These are phyloP conservation scores for Rattus rattus DNA, from an alignment of 2,113 vertebrate genomes.

Conservation along the genomic window DNA sequence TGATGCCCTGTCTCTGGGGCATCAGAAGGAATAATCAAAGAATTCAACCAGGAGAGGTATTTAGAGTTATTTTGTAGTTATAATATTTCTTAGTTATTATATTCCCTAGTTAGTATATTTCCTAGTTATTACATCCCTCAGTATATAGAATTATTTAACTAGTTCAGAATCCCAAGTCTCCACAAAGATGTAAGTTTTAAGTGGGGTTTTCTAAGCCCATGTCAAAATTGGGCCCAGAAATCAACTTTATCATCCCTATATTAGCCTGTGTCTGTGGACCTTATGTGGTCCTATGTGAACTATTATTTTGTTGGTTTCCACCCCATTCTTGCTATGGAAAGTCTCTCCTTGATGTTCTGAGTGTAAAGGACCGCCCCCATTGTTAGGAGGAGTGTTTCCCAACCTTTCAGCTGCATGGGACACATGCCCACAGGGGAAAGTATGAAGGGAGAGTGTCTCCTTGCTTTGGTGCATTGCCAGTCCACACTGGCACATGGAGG, in stretches of 20 bases:
- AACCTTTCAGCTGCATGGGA: not conserved
- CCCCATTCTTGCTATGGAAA: not conserved
- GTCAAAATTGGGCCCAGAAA: slow-evolving; percentile 54
- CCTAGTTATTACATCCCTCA: too few species aligned
- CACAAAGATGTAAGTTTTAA: not conserved
- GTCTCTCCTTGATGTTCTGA: slow-evolving; percentile 24
- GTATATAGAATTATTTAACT: not conserved
- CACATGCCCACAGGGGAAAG: not conserved
- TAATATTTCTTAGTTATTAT: too few species aligned
- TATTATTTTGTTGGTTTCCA: slow-evolving; percentile 51
- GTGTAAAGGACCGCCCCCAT: not conserved
- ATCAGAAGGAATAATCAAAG: not conserved
- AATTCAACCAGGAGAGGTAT: not conserved
- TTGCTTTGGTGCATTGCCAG: not conserved
- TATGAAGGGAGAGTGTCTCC: not conserved
- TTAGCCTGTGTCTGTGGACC: slow-evolving; percentile 55
- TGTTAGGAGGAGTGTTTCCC: not conserved
- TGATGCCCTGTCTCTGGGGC: not conserved
- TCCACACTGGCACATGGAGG: accelerated
- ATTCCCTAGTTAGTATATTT: too few species aligned
- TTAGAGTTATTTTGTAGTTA: not conserved
- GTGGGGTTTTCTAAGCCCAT: not conserved
- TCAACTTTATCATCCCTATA: slow-evolving; percentile 49
- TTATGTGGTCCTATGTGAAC: slow-evolving; percentile 41
- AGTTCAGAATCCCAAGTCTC: not conserved